phyloP scores from a whole-genome alignment of 2,113 vertebrate species.

The Corvus cornix region DNA sequence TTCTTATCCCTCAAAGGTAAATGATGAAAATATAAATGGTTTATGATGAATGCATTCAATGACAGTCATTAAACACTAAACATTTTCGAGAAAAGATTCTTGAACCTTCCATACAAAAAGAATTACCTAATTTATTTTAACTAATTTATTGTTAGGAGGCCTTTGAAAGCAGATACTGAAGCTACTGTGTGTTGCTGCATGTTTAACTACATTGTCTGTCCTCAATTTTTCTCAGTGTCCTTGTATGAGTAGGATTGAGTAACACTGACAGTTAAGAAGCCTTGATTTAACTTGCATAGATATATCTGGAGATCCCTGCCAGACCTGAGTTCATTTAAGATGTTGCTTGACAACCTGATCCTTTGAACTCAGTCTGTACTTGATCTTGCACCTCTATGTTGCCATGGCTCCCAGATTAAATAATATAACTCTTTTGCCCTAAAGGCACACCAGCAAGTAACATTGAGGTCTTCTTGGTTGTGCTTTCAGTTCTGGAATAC shows the following conservation, averaged over 20 bases:
- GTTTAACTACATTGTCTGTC: background rate
- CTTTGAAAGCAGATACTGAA: background rate
- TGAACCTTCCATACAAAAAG: background rate
- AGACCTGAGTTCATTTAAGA: background rate
- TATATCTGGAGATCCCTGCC: background rate
- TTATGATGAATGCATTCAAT: background rate
- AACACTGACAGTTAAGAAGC: background rate
- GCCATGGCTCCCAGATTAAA: slow-evolving; percentile 26
- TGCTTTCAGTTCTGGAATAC: background rate
- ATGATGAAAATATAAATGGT: background rate
- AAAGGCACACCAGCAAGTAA: background rate
- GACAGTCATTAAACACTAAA: background rate
- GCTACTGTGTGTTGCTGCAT: background rate
- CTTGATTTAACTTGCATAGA: background rate
- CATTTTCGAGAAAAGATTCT: background rate
- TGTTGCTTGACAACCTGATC: background rate
- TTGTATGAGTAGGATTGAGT: background rate
- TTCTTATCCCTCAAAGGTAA: background rate
- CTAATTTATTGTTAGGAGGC: background rate
- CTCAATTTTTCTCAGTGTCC: background rate
- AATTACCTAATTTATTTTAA: background rate
- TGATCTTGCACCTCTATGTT: background rate
- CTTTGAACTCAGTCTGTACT: slow-evolving; percentile 12
- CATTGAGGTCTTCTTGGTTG: background rate
- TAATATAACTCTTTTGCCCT: background rate